Evolutionary conservation across 1,140 invertebrate genomes (phyloP).

Genomic region (Drosophila kikkawai): DNA sequence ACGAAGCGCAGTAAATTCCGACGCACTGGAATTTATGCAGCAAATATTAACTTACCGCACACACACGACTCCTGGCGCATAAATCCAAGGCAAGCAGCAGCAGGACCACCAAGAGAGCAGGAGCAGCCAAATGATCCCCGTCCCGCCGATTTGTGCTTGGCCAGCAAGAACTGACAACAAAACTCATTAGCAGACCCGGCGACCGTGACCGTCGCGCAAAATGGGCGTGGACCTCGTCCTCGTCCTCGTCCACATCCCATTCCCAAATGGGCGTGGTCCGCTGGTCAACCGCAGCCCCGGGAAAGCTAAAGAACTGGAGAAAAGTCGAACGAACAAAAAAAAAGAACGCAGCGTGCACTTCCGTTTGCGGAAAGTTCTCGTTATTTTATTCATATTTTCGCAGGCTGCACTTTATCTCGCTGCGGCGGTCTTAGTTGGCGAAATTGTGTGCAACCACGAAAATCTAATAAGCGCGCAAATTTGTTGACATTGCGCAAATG

Average conservation of each 20-base stretch:
- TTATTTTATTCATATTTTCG: slow-evolving; percentile 82
- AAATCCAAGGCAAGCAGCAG: slow-evolving; percentile 43
- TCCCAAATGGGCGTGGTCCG: slow-evolving; percentile 19
- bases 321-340: slow-evolving; percentile 15
- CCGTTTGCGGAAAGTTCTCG: slow-evolving; percentile 65
- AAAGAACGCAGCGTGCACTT: slow-evolving; percentile 73
- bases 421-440: slow-evolving; percentile 81
- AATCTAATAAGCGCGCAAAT: slow-evolving; percentile 84
- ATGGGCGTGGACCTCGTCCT: slow-evolving; percentile 44
- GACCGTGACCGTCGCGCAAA: slow-evolving; percentile 75
- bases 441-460: slow-evolving; percentile 83
- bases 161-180: slow-evolving; percentile 79
- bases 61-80: slow-evolving; percentile 45
- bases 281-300: slow-evolving; percentile 46
- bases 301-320: slow-evolving; percentile 20
- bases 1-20: slow-evolving; percentile 74
- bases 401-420: slow-evolving; percentile 76
- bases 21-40: slow-evolving; percentile 80
- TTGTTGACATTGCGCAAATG: slow-evolving; percentile 83
- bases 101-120: slow-evolving; percentile 4
- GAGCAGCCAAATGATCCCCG: slow-evolving; percentile 37
- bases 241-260: background rate
- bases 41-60: slow-evolving; percentile 81
- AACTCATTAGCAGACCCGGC: slow-evolving; percentile 80
- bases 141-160: slow-evolving; percentile 71